Base-by-base conservation (phyloP, 2,113 vertebrate genomes). In the Pluvialis apricaria region DNA sequence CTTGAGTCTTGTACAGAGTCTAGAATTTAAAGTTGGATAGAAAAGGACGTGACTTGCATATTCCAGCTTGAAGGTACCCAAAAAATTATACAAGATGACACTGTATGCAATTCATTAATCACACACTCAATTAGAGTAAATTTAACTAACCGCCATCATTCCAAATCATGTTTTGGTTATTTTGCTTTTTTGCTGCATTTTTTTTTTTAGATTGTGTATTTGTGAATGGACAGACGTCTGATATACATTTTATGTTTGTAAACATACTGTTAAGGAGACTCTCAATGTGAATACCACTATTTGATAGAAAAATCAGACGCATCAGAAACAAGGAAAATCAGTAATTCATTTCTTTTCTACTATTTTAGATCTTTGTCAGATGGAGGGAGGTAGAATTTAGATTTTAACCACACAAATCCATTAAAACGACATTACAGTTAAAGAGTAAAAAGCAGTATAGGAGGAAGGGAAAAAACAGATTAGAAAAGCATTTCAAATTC, bases 1-100 rank as follows among this genome's bases (percentile, higher is more conserved):
- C 99, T 97, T 99, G 99, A 2, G 99, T 99, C 97, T 99, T 99
- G 94, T 99, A 99, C 29, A 99, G 97, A 9, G 99, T 99, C 99
- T 99, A 96, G 44, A 95, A 94, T n/a, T 93, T 79, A 44, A 98
- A 96, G 69, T 92, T 13, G 60, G 15, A 90, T 79, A 88, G 52
- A 92, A 85, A 91, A 80, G 24, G 2, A 58, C 0, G 0, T 72
- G 54, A 77, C n/a, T 89, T 82, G 31, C 24, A 38, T 22, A 47
- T 68, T 80, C 10, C 16, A 78, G 44, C 38, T 69, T 36, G 34
- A 80, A 60, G 34, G 24, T n/a, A 38, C 45, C 32, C 15, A 91
- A 52, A 75, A 28, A 83, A 55, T 52, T 7, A 80, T 25, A 44
- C 12, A 82, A 77, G 16, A 42, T 47, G 26, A 82, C 32, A 45